Percentiles rank a stretch among this genome's conserved stretches.
Evolutionary conservation across 2,113 vertebrate genomes (phyloP).

Genomic region (Tiliqua scincoides): DNA sequence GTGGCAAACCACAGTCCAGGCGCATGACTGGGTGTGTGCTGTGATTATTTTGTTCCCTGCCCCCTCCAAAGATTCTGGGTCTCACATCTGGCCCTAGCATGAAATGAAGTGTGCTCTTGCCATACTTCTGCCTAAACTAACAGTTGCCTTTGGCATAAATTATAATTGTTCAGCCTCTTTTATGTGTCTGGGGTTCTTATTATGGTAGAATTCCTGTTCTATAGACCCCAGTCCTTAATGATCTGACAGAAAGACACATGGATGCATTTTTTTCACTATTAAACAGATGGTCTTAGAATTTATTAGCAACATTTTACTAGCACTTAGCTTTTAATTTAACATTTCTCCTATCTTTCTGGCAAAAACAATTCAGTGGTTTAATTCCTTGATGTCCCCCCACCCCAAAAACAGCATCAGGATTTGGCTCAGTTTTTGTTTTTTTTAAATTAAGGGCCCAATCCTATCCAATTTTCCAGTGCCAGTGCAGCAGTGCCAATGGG

Average conservation of each 20-base stretch:
- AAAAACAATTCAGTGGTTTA: slow-evolving; percentile 25
- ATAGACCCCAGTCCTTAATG: slow-evolving; percentile 54
- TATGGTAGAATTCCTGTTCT: slow-evolving; percentile 56
- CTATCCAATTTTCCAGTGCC: too few relatives aligned
- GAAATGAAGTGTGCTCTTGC: slow-evolving; percentile 45
- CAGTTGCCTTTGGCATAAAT: slow-evolving; percentile 68
- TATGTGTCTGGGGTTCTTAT: slow-evolving; percentile 66
- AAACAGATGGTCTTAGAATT: slow-evolving; percentile 47
- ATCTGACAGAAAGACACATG: slow-evolving; percentile 51
- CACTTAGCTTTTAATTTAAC: slow-evolving; percentile 36
- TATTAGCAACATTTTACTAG: slow-evolving; percentile 41
- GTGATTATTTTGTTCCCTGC: slow-evolving; percentile 13
- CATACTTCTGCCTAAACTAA: slow-evolving; percentile 62
- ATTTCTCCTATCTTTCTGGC: slow-evolving; percentile 7
- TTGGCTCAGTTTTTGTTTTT: too few relatives aligned
- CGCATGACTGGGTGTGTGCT: slow-evolving; percentile 4
- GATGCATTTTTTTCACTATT: slow-evolving; percentile 52
- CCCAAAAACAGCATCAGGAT: background rate
- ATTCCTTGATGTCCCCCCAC: slow-evolving; percentile 43
- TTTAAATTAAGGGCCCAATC: too few relatives aligned
- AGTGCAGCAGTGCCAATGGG: too few relatives aligned
- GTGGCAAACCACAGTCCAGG: background rate
- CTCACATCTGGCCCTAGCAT: slow-evolving; percentile 47
- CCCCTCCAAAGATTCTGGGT: slow-evolving; percentile 31
- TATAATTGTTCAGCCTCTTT: slow-evolving; percentile 52